Evolutionary conservation across 2,113 vertebrate species (phyloP), one percentile per base, ranked within the genome.

Genomic region (Paramormyrops kingsleyae): DNA sequence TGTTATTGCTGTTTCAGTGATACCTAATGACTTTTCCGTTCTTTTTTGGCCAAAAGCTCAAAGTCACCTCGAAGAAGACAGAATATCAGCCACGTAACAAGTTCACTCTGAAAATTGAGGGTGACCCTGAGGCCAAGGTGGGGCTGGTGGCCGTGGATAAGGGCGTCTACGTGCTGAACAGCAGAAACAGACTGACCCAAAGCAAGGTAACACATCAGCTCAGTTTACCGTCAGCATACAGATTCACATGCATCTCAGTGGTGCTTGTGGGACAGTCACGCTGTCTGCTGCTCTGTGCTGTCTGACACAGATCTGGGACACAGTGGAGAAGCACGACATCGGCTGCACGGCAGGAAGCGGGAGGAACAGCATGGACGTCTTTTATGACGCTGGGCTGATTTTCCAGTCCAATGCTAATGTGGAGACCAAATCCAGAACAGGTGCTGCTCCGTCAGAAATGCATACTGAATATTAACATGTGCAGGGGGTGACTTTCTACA

Each of bases 301-400:
- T 52, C 5, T 5, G 3, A 19, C 10, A 70, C 90, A 97, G 97
- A 91, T 97, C 89, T 97, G 96, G 97, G 95, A 96, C 31, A 46
- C 89, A 0, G 93, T 97, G 5, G 96, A 97, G 89, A 92, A 94
- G 44, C 89, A 94, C 0, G 96, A 97, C 91, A 94, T 95, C 15
- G 96, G 94, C 90, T 97, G 97, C 90, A 96, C 96, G 2, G 90
- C 95, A 0, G 96, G 96, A n/a, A 95, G 97, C 89, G 97, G 97
- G 1, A 92, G 89, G 15, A 87, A 96, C 66, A 52, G 87, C 5
- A 92, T 96, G 91, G 87, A 92, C 21, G 95, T 97, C 77, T 96
- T 97, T 90, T 94, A 88, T 1, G 96, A 96, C 66, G 96, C 96
- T 5, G 96, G 96, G 1, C 47, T 97, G 88, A 24, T 96, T 87